Base-by-base conservation (phyloP, 1,140 invertebrate species). In the Drosophila takahashii region DNA sequence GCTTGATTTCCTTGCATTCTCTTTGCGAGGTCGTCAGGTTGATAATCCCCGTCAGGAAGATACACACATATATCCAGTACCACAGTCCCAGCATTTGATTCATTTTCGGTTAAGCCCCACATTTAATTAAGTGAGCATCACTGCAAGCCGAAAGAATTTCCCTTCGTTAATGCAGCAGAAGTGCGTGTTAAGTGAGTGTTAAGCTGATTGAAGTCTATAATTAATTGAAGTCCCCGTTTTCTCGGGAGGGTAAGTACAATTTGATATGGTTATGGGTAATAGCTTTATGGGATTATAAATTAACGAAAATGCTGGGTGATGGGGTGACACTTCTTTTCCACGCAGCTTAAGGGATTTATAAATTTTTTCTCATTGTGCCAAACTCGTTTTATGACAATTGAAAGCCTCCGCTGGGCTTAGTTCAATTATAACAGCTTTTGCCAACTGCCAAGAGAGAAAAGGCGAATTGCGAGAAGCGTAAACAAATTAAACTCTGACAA, bases 401-500 rank as follows among this genome's bases (percentile, higher is more conserved):
- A 51, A 60, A 36, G 69, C 54, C 54, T 52, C 39, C 39, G 45
- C 26, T 34, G 69, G 67, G 56, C 69, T 60, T 52, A 72, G 69
- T 72, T 72, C 69, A 72, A 72, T 72, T 72, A 72, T 72, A 72
- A 52, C 67, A 72, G 56, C 34, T 73, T 80, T 70, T 58, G 69
- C 79, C 80, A 67, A 71, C 51, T 59, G 76, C 64, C 57, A 61
- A 34, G 44, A 50, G 50, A 50, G 50, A 67, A 79, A 79, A 5
- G 76, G 70, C 69, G 58, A 72, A 52, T 34, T 58, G 76, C 58
- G 59, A 76, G 83, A 65, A 60, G 66, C 69, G 73, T 84, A 80
- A 80, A 85, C 81, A 84, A 84, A 84, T 84, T 84, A 84, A 85
- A 84, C 61, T 85, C 67, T 54, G 72, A 62, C 78, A 81, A 76